Evolutionary conservation across 2,888 invertebrate genomes (phyloP).

Genomic region (Onthophagus sagittarius): DNA sequence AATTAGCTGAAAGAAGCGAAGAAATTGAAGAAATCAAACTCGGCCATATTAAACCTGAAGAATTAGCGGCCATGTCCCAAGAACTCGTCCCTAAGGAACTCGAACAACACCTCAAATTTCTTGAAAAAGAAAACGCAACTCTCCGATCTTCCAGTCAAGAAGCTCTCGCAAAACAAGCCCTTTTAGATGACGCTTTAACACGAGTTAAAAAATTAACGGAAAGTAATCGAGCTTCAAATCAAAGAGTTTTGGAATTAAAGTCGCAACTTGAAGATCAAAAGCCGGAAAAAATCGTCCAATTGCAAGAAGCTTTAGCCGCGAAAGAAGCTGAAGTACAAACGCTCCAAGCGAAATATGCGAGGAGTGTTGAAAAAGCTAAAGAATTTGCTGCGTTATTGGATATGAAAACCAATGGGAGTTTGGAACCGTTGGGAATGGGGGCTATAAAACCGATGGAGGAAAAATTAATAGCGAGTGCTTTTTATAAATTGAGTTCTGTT

Average conservation of each 20-base stretch:
- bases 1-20: slow-evolving; percentile 76
- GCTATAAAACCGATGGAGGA: slow-evolving; percentile 73
- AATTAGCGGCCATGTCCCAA: slow-evolving; percentile 60
- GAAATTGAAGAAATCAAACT: slow-evolving; percentile 80
- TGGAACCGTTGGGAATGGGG: slow-evolving; percentile 34
- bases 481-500: slow-evolving; percentile 71
- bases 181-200: slow-evolving; percentile 79
- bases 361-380: slow-evolving; percentile 89
- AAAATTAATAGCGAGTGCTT: slow-evolving; percentile 80
- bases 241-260: slow-evolving; percentile 77
- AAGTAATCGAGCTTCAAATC: slow-evolving; percentile 71
- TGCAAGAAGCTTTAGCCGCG: slow-evolving; percentile 65
- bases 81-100: slow-evolving; percentile 72
- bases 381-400: slow-evolving; percentile 83
- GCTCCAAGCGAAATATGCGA: slow-evolving; percentile 79
- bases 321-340: slow-evolving; percentile 76
- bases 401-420: slow-evolving; percentile 58
- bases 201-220: slow-evolving; percentile 74
- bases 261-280: slow-evolving; percentile 63
- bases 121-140: slow-evolving; percentile 90
- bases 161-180: slow-evolving; percentile 64
- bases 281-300: slow-evolving; percentile 49
- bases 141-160: slow-evolving; percentile 61
- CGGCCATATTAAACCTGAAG: slow-evolving; percentile 38
- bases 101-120: slow-evolving; percentile 75